Evolutionary conservation across 2,888 invertebrate species (phyloP), one percentile per base, ranked within the genome.

Genomic region (Drosophila rubida): DNA sequence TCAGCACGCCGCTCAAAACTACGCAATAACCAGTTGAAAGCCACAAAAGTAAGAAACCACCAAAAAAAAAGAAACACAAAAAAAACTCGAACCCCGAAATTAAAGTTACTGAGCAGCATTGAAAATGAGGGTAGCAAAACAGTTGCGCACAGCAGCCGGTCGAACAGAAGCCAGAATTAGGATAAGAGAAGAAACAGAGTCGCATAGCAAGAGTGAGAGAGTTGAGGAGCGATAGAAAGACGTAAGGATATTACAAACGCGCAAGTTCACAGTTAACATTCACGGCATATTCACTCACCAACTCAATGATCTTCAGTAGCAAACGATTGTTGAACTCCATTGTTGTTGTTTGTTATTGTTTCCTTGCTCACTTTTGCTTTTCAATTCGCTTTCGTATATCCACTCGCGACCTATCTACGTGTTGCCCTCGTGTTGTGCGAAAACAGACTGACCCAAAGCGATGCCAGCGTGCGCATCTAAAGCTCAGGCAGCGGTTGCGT

Each of bases 251-350:
- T 19, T 11, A 46, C 13, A 41, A 7, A 7, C 19, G 19, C 19
- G 19, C 19, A 19, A 19, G 6, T 25, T 25, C 19, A 63, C 14
- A 63, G 16, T 42, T 23, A 8, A 44, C 14, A 35, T 27, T 30
- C 11, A 32, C 14, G 16, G 16, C 5, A 22, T 6, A 87, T 1
- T 6, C 4, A 25, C 91, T 91, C 72, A 91, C 91, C 91, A 91
- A 82, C 89, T 91, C 91, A 62, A 91, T 90, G 63, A 91, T 86
- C 88, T 91, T 91, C 72, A 91, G 80, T 51, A 91, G 78, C 49
- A 91, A 75, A 67, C 90, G 91, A 86, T 91, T 91, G 77, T 91
- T 91, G 68, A 91, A 90, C 79, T 91, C 90, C 91, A 91, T 91
- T 19, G 16, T 42, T 32, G 32, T 25, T 48, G 9, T 27, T 27